These are phyloP conservation scores for Dermatemys mawii DNA, from an alignment of 2,113 vertebrate genomes.

Conservation along the genomic window DNA sequence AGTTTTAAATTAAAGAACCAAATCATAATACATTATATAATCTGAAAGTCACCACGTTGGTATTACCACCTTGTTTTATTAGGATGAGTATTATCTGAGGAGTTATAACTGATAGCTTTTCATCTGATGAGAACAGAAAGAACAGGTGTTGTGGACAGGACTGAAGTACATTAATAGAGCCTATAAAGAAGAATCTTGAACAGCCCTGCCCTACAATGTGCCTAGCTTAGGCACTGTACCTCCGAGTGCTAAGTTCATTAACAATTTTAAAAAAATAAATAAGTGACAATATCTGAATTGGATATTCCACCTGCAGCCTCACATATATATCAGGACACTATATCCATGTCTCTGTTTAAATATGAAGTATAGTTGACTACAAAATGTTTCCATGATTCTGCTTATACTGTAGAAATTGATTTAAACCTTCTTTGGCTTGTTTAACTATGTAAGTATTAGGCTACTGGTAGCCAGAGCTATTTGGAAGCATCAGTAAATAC, in stretches of 20 bases:
- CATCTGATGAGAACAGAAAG: not conserved
- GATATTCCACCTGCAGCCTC: not conserved
- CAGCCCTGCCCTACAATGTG: not conserved
- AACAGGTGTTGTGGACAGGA: not conserved
- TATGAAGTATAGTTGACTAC: not conserved
- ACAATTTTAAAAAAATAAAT: not conserved
- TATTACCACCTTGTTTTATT: not conserved
- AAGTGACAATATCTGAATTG: not conserved
- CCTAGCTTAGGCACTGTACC: not conserved
- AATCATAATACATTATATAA: not conserved
- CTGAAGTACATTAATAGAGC: not conserved
- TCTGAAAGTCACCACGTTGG: not conserved
- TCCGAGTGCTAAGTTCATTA: not conserved
- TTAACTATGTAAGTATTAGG: not conserved
- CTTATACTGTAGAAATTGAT: not conserved
- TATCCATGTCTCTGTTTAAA: not conserved
- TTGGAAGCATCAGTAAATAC: not conserved
- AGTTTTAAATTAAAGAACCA: not conserved
- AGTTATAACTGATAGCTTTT: not conserved
- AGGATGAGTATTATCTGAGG: not conserved
- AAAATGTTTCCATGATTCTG: not conserved
- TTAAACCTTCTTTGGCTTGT: not conserved
- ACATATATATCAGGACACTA: not conserved
- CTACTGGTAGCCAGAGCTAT: not conserved
- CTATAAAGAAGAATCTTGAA: not conserved